A percentile compares a stretch with the other conserved stretches of the same genome.
Conservation (phyloP, 2,888 invertebrate species). For the Drosophila gaucha region DNA sequence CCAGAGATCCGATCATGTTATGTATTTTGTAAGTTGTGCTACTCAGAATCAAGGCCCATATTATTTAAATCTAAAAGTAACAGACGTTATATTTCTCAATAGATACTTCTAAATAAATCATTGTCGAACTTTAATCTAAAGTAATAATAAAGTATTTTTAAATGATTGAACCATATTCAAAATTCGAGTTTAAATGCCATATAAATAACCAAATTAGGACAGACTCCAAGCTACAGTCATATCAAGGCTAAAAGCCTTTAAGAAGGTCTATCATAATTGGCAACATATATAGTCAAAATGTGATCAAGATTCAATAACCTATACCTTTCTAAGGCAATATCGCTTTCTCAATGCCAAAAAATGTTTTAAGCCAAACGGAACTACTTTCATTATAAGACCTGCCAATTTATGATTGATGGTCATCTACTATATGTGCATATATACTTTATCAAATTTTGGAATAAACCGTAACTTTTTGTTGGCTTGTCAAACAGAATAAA, state of each 20-base stretch:
- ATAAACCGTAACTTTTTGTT: slow-evolving; percentile 44
- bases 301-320: neutral
- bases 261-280: neutral
- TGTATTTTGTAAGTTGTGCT: neutral
- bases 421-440: slow-evolving; percentile 11
- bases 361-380: slow-evolving; percentile 47
- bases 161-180: neutral
- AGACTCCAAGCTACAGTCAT: neutral
- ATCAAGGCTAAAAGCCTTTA: neutral
- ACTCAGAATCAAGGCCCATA: too few relatives aligned
- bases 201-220: neutral
- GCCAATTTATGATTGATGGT: slow-evolving; percentile 62
- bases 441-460: slow-evolving; percentile 4
- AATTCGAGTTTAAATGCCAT: neutral
- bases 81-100: too few relatives aligned
- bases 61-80: too few relatives aligned
- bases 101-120: too few relatives aligned
- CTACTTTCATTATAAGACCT: slow-evolving; percentile 53
- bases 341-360: slow-evolving; percentile 54
- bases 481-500: slow-evolving; percentile 30
- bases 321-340: slow-evolving; percentile 5
- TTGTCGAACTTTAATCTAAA: neutral
- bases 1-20: neutral
- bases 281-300: too few relatives aligned
- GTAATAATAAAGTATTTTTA: too few relatives aligned